Evolutionary conservation across 2,113 vertebrate species (phyloP), one percentile per base, ranked within the genome.

Genomic region (Oncorhynchus tshawytscha): DNA sequence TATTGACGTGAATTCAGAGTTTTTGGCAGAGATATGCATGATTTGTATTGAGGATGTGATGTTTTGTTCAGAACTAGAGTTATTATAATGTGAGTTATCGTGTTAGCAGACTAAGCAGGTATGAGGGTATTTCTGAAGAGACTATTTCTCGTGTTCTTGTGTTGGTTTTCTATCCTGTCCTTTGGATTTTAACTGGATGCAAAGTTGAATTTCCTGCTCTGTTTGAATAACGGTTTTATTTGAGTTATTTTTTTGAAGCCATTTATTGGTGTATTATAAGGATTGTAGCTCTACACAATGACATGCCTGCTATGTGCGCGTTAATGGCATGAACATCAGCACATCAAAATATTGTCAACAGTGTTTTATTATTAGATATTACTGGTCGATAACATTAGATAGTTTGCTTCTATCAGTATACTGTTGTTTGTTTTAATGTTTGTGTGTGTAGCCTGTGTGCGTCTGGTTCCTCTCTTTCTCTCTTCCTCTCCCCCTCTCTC

Each of bases 371-470:
- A n/a, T 67, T 12, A 22, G 1, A 15, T 67, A 29, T 15, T 22
- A 67, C 24, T 67, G 22, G 60, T 62, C 24, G 59, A 62, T 18
- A 29, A 11, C 16, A 27, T 25, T 6, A 25, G 7, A 27, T 13
- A 4, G 24, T 66, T 27, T 66, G 5, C 25, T 25, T 20, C 71
- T 78, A 60, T 82, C 34, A 70, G 72, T 80, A 24, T 51, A 78
- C 62, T 75, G 72, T 62, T 18, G 65, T 72, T 25, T 86, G 77
- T 64, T 73, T 85, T 81, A 70, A 75, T 85, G 78, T 64, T 74
- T 85, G 71, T 78, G 68, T 82, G 79, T 75, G 59, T 16, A n/a
- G 59, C 82, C 39, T 67, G 45, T 18, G 51, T 54, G 51, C 4
- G 51, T 54, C 51, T 54, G 51, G 16, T 54, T 54, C 51, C 51